A percentile compares a stretch with the other conserved stretches of the same genome.
These are phyloP conservation scores for Macrobrachium rosenbergii DNA, from an alignment of 1,140 invertebrate species.

Conservation along the genomic window DNA sequence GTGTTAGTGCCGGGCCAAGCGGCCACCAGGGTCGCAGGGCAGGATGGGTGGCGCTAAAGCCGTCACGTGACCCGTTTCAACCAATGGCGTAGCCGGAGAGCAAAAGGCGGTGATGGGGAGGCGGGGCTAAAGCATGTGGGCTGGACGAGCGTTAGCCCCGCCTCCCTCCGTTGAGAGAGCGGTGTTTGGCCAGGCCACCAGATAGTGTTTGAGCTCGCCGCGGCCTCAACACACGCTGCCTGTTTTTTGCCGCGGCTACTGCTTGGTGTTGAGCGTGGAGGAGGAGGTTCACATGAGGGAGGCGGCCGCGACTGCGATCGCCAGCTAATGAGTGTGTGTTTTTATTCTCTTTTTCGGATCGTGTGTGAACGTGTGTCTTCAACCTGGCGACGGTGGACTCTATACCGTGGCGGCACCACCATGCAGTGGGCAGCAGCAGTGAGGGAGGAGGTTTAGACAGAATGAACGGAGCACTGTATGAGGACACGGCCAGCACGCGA, in stretches of 20 bases:
- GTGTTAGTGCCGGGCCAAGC: slow-evolving; percentile 48
- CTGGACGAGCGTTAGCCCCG: slow-evolving; percentile 32
- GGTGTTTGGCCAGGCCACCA: slow-evolving; percentile 27
- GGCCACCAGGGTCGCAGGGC: slow-evolving; percentile 44
- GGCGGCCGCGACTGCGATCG: neutral
- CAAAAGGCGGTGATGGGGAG: slow-evolving; percentile 46
- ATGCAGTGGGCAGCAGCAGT: slow-evolving; percentile 64
- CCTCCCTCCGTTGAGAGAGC: slow-evolving; percentile 44
- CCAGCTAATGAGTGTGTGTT: slow-evolving; percentile 64
- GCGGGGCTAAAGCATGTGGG: slow-evolving; percentile 43
- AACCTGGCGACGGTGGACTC: slow-evolving; percentile 65
- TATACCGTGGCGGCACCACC: slow-evolving; percentile 65
- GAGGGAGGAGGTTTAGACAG: slow-evolving; percentile 66
- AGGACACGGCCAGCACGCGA: slow-evolving; percentile 65
- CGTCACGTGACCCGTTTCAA: slow-evolving; percentile 47
- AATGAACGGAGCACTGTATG: slow-evolving; percentile 68
- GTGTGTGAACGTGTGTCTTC: slow-evolving; percentile 60
- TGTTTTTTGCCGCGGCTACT: slow-evolving; percentile 59
- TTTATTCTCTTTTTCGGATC: slow-evolving; percentile 57
- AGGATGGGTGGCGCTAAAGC: slow-evolving; percentile 31
- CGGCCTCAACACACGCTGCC: slow-evolving; percentile 59
- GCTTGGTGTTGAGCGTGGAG: neutral
- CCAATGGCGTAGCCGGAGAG: slow-evolving; percentile 48
- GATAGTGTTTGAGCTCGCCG: slow-evolving; percentile 62
- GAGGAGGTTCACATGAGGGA: too few relatives aligned